Evolutionary conservation across 2,113 vertebrate species (phyloP).

Genomic region (Albula glossodonta): DNA sequence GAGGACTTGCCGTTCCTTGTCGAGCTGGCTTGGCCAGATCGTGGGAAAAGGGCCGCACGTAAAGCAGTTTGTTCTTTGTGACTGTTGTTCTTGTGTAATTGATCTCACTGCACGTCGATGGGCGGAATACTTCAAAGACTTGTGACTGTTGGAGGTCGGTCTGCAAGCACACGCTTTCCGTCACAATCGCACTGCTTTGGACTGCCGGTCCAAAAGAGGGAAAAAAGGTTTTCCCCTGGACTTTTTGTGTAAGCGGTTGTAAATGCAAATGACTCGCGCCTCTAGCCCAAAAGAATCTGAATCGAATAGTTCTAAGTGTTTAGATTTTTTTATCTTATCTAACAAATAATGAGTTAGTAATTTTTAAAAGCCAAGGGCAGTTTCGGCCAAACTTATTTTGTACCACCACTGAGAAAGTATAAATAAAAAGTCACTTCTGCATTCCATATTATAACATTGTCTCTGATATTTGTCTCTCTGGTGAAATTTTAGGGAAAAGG

Average conservation of each 20-base stretch:
- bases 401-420: not conserved
- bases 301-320: not conserved
- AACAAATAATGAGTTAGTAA: not conserved
- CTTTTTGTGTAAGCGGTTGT: conserved; percentile 7
- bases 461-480: not conserved
- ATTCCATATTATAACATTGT: not conserved
- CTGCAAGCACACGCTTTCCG: conserved; percentile 56
- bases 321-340: not conserved
- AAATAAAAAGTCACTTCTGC: too few species aligned
- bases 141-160: conserved; percentile 71
- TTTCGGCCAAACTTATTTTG: not conserved
- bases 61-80: conserved; percentile 73
- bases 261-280: not conserved
- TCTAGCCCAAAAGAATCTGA: not conserved
- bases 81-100: conserved; percentile 81
- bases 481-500: too few species aligned
- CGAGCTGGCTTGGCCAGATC: conserved; percentile 68
- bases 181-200: conserved; percentile 22
- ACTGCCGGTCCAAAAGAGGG: not conserved
- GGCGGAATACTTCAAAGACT: conserved; percentile 77
- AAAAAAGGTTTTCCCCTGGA: not conserved
- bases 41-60: conserved; percentile 82
- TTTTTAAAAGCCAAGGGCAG: not conserved
- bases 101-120: conserved; percentile 77
- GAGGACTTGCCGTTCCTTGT: conserved; percentile 53